These are phyloP conservation scores for Propithecus deckenii DNA, from an alignment of 2,797 vertebrate genomes.

Conservation along the genomic window DNA sequence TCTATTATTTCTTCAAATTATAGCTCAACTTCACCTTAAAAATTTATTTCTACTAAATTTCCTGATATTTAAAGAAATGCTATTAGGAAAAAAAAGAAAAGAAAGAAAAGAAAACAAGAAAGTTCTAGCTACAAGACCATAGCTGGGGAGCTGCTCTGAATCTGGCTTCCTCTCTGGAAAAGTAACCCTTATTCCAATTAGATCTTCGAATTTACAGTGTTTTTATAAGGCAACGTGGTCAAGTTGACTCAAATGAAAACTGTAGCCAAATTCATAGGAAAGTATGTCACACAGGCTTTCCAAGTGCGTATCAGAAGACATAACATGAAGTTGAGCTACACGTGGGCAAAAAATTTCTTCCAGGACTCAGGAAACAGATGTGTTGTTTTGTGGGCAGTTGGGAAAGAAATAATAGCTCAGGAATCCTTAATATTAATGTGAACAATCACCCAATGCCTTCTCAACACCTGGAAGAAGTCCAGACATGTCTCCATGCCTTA, in stretches of 20 bases:
- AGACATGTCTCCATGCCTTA: not conserved
- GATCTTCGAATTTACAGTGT: slow-evolving; percentile 48
- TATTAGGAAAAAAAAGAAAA: not conserved
- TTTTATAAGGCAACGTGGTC: slow-evolving; percentile 46
- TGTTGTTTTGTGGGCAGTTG: not conserved
- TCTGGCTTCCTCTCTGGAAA: slow-evolving; percentile 42
- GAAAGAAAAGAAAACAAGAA: not conserved
- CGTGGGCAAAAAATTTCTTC: not conserved
- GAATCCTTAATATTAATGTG: not conserved
- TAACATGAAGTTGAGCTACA: not conserved
- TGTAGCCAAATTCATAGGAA: slow-evolving; percentile 35
- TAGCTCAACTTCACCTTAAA: not conserved
- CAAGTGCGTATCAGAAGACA: not conserved
- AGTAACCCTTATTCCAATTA: slow-evolving; percentile 8
- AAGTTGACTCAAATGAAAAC: not conserved
- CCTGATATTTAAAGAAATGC: not conserved
- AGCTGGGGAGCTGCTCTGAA: not conserved
- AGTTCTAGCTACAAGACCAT: not conserved
- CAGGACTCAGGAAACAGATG: not conserved
- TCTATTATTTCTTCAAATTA: slow-evolving; percentile 15
- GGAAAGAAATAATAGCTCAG: not conserved
- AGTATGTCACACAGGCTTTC: not conserved
- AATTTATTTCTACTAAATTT: not conserved
- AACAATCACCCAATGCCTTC: not conserved
- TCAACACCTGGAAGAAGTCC: not conserved